Evolutionary conservation across 2,113 vertebrate genomes (phyloP).

Genomic region (Rattus rattus): DNA sequence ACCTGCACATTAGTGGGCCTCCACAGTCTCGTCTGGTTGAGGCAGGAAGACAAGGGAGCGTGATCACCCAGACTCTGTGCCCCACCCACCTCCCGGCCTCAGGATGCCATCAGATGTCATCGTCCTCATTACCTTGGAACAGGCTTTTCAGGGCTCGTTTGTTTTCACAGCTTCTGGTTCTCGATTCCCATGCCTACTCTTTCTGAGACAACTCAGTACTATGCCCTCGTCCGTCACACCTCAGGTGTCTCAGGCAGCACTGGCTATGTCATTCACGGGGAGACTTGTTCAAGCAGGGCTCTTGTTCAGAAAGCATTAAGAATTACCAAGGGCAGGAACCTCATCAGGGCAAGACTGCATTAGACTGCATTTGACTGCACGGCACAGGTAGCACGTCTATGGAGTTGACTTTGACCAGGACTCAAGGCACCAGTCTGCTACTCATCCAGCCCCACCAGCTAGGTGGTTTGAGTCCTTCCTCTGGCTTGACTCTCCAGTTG

Average conservation of each 20-base stretch:
- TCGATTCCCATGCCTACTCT: neutral
- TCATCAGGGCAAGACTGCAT: accelerated
- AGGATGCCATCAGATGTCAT: neutral
- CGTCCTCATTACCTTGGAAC: neutral
- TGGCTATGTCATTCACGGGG: neutral
- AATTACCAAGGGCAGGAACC: neutral
- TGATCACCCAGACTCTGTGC: neutral
- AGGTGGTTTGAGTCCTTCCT: neutral
- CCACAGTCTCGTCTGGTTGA: neutral
- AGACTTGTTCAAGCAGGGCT: neutral
- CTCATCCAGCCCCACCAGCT: neutral
- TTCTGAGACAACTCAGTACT: neutral
- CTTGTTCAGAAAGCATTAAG: neutral
- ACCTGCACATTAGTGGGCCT: neutral
- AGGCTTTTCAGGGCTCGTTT: neutral
- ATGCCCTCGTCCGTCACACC: neutral
- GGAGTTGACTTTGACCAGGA: neutral
- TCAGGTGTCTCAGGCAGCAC: neutral
- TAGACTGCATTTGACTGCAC: accelerated
- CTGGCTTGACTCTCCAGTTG: neutral
- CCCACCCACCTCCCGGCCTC: neutral
- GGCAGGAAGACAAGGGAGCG: neutral
- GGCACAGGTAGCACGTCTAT: neutral
- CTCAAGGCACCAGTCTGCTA: neutral
- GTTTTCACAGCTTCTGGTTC: too few relatives aligned